Evolutionary conservation across 2,797 vertebrate species (phyloP), one percentile per base, ranked within the genome.

Genomic region (Acropternis orthonyx): DNA sequence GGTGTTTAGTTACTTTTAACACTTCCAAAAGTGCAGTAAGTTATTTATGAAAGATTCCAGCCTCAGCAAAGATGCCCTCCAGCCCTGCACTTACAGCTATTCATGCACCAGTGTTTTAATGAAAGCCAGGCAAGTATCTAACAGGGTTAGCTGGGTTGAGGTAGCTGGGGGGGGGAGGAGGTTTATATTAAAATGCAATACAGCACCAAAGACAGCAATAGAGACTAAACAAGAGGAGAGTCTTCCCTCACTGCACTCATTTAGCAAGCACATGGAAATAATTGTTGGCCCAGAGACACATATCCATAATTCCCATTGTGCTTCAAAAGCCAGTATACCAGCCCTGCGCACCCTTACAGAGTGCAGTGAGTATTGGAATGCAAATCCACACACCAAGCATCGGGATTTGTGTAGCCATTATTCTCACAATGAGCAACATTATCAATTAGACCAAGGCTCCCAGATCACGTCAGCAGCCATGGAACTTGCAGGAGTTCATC

Each of bases 231-330:
- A 94, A 93, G 69, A 84, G 24, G 76, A 86, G 91, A 93, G 48
- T 34, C 83, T 81, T 88, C 85, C 39, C 39, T 86, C 62, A 27
- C 48, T 75, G 72, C 49, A 61, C 72, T 88, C 54, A 77, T 86
- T 96, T 86, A 77, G 62, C 69, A 88, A 92, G 66, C 92, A 95
- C 95, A 92, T 81, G 89, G 95, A 95, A 97, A 95, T 92, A 93
- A 95, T 93, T 97, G 85, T 78, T 75, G 62, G 62, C 82, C 59
- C 66, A 88, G 82, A 84, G 79, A 89, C 85, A 52, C 82, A 59
- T 48, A 94, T 68, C 85, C 89, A 48, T 92, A 81, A 96, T 83
- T 95, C 77, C 73, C 62, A 84, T 76, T 96, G 91, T 95, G 73
- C 36, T 72, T 89, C 0, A 1, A 96, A 73, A 89, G 54, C 14